Evolutionary conservation across 35 echinoderm and acorn worm genomes (phyloP).

Genomic region (Heliocidaris tuberculata): DNA sequence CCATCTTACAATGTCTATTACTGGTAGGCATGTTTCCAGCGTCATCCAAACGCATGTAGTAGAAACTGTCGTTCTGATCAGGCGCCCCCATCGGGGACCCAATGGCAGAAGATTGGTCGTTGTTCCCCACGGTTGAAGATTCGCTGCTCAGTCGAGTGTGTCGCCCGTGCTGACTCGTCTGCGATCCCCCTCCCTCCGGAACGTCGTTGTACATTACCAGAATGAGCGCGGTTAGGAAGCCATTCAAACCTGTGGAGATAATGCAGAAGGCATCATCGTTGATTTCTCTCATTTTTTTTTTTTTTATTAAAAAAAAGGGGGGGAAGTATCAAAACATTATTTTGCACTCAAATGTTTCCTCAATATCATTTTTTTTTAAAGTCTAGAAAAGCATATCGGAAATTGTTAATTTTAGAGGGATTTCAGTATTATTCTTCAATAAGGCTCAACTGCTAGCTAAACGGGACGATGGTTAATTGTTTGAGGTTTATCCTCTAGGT

Average conservation of each 20-base stretch:
- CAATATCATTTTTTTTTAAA: too few species aligned
- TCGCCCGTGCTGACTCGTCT: neutral
- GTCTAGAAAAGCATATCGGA: too few species aligned
- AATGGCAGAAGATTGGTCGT: slow-evolving; percentile 28
- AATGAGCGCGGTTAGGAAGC: slow-evolving; percentile 3
- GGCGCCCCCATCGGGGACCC: slow-evolving; percentile 25
- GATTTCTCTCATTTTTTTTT: too few species aligned
- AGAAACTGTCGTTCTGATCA: slow-evolving; percentile 47
- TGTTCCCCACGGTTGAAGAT: slow-evolving; percentile 19
- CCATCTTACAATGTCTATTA: neutral
- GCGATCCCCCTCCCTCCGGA: neutral
- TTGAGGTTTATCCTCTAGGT: too few species aligned
- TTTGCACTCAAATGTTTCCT: too few species aligned
- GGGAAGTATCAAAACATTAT: too few species aligned
- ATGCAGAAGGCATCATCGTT: neutral
- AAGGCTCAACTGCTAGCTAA: too few species aligned
- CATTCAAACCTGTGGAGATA: neutral
- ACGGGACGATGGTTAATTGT: too few species aligned
- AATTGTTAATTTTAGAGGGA: too few species aligned
- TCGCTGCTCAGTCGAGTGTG: neutral
- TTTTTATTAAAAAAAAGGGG: too few species aligned
- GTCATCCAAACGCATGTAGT: slow-evolving; percentile 47
- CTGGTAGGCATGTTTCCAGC: slow-evolving; percentile 19
- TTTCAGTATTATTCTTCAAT: too few species aligned
- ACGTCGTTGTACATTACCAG: slow-evolving; percentile 44